A percentile compares a stretch with the other conserved stretches of the same genome.
phyloP scores from a whole-genome alignment of 2,888 invertebrate species.

The Drosophila mimetica region DNA sequence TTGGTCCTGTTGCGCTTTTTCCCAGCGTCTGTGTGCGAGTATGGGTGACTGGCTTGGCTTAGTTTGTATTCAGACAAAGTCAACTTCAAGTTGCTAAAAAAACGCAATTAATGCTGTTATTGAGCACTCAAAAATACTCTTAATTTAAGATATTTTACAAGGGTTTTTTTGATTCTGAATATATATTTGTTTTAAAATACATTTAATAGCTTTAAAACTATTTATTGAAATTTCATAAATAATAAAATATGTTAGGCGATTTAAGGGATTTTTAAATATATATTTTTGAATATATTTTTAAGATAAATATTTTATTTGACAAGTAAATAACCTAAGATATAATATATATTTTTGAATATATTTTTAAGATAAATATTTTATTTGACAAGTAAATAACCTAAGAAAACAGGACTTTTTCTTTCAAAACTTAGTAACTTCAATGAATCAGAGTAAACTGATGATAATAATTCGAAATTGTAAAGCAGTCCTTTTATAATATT shows the following conservation, averaged over 20 bases:
- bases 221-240: no score
- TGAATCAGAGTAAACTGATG: no score
- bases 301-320: no score
- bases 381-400: no score
- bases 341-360: no score
- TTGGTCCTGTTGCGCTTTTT: slow-evolving; percentile 79
- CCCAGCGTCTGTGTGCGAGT: slow-evolving; percentile 31
- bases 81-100: slow-evolving; percentile 39
- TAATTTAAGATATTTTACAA: background rate
- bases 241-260: no score
- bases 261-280: no score
- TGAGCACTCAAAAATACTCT: slow-evolving; percentile 12
- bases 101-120: slow-evolving; percentile 24
- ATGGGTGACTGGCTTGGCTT: slow-evolving; percentile 25
- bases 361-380: background rate
- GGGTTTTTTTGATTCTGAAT: background rate
- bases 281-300: no score
- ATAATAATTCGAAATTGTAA: background rate
- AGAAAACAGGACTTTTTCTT: no score
- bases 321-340: no score
- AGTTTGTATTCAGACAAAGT: slow-evolving; percentile 45
- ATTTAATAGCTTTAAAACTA: background rate
- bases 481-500: background rate
- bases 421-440: no score
- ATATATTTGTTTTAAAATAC: background rate